Evolutionary conservation across 2,113 vertebrate species (phyloP).

Genomic region (Ceyx melanurus): DNA sequence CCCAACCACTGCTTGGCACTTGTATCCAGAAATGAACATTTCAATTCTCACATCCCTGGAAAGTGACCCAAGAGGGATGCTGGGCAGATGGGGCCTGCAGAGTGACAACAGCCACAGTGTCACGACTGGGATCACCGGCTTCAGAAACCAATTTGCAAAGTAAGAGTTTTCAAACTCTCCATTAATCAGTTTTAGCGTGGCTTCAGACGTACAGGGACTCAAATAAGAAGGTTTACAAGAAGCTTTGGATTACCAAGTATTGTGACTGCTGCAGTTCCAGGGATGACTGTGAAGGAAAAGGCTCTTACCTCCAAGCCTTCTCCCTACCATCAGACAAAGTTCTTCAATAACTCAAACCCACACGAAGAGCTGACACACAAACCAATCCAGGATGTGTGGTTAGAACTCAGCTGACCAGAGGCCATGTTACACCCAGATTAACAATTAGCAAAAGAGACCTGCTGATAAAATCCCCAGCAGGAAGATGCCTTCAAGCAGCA

Average conservation of each 20-base stretch:
- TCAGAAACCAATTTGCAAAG: neutral
- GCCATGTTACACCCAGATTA: neutral
- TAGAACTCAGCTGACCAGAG: neutral
- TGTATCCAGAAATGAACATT: neutral
- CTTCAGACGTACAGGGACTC: neutral
- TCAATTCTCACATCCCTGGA: constrained; percentile 8
- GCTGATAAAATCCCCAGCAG: neutral
- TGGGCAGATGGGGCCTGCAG: neutral
- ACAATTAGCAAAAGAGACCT: neutral
- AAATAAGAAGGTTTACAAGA: neutral
- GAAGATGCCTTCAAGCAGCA: neutral
- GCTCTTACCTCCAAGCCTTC: neutral
- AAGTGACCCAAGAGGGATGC: rapidly evolving
- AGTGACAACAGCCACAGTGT: rapidly evolving
- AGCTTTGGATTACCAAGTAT: neutral
- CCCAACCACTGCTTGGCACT: neutral
- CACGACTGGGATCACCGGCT: neutral
- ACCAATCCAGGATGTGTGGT: rapidly evolving
- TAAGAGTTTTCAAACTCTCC: neutral
- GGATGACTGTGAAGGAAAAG: neutral
- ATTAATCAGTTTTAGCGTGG: rapidly evolving
- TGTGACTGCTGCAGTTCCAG: neutral
- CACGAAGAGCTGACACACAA: neutral
- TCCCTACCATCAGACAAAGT: neutral
- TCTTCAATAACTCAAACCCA: neutral